Conservation (phyloP, 2,113 vertebrate genomes). For the Dolichallabes microphthalmus region DNA sequence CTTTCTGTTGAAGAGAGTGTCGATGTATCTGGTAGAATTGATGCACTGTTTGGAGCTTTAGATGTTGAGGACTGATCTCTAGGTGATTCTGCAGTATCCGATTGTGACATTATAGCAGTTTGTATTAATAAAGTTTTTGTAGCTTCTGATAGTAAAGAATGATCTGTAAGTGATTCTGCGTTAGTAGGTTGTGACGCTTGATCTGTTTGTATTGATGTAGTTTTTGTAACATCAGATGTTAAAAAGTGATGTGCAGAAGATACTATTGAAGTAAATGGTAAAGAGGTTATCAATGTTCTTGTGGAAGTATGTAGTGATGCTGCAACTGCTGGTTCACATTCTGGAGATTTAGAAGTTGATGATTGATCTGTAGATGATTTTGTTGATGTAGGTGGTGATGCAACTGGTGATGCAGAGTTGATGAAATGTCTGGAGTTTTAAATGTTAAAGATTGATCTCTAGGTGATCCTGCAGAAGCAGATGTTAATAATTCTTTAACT, state of each 20-base stretch:
- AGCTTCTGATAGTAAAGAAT: neutral
- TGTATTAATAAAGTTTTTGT: too few species aligned
- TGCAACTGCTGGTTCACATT: too few species aligned
- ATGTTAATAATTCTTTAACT: neutral
- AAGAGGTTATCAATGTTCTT: neutral
- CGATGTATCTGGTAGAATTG: neutral
- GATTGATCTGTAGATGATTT: neutral
- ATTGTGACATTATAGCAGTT: neutral
- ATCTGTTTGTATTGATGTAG: neutral
- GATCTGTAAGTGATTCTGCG: neutral
- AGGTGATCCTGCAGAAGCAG: too few species aligned
- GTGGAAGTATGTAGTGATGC: too few species aligned
- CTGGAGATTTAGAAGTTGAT: neutral
- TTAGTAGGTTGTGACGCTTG: neutral
- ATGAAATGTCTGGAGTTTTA: neutral
- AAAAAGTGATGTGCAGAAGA: neutral
- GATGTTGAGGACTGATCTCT: neutral
- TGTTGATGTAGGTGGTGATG: too few species aligned
- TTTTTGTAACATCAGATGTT: neutral
- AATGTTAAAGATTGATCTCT: too few species aligned
- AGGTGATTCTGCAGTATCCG: neutral
- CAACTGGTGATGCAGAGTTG: neutral
- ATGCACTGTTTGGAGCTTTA: too few species aligned
- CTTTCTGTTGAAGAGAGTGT: neutral
- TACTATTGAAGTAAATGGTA: neutral